Evolutionary conservation across 2,888 invertebrate species (phyloP).

Genomic region (Colletes collaris): DNA sequence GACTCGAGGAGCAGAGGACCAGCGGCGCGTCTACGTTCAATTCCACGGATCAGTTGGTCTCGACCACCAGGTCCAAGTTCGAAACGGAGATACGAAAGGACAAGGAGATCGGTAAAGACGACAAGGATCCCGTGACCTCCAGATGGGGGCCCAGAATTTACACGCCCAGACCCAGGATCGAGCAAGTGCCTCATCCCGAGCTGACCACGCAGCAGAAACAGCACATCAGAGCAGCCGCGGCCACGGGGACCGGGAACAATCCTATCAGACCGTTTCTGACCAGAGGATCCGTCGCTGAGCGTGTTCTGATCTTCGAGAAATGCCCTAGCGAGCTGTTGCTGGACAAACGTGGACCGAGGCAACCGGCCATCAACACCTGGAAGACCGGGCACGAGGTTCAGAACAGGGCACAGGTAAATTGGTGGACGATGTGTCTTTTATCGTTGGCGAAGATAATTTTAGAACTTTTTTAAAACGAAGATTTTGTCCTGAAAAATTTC

Average conservation of each 20-base stretch:
- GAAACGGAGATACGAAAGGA: constrained; percentile 70
- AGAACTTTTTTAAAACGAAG: no score
- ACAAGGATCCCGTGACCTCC: constrained; percentile 73
- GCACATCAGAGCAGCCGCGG: constrained; percentile 83
- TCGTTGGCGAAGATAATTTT: no score
- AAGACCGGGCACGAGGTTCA: constrained; percentile 82
- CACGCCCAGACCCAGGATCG: constrained; percentile 77
- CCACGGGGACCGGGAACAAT: constrained; percentile 84
- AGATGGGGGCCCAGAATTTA: constrained; percentile 83
- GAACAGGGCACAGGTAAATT: constrained; percentile 84
- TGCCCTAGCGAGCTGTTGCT: constrained; percentile 92
- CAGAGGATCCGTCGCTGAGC: constrained; percentile 94
- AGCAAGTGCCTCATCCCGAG: constrained; percentile 88
- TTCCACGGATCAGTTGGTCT: constrained; percentile 67
- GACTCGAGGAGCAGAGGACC: constrained; percentile 82
- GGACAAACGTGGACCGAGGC: constrained; percentile 87
- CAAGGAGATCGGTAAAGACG: constrained; percentile 69
- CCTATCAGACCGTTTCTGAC: constrained; percentile 94
- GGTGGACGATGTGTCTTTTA: neutral
- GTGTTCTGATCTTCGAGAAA: constrained; percentile 95
- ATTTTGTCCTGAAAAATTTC: no score
- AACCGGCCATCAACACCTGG: constrained; percentile 84
- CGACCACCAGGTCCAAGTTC: constrained; percentile 75
- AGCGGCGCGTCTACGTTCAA: constrained; percentile 69
- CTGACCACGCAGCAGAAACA: constrained; percentile 86